Conservation (phyloP, 53 echinoderm and acorn worm genomes). For the Crossaster papposus region DNA sequence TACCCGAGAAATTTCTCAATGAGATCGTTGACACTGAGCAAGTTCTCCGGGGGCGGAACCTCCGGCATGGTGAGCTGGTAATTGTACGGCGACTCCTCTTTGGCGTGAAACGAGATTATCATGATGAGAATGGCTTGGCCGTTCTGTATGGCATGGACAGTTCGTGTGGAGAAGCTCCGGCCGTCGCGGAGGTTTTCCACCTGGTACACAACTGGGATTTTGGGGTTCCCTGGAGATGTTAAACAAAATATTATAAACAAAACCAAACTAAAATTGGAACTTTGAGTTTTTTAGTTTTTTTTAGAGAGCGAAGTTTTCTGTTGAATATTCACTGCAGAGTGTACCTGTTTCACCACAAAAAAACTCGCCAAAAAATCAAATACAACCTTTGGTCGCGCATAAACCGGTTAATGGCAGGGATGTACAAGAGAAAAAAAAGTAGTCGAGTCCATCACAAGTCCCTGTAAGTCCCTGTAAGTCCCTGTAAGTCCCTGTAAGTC, state of each 20-base stretch:
- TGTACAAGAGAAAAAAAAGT: too few species aligned
- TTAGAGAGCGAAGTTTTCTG: too few species aligned
- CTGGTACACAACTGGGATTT: conserved; percentile 79
- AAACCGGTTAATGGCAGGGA: too few species aligned
- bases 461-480: too few species aligned
- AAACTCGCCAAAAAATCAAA: too few species aligned
- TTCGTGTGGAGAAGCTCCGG: conserved; percentile 77
- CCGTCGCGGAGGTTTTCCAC: conserved; percentile 89
- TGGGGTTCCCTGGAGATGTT: conserved; percentile 67
- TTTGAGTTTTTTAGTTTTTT: too few species aligned
- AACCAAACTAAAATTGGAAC: too few species aligned
- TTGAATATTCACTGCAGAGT: too few species aligned
- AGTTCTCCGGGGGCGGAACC: conserved; percentile 81
- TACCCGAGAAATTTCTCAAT: conserved; percentile 71
- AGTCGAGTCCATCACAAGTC: too few species aligned
- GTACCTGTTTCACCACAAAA: too few species aligned
- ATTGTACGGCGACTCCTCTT: conserved; percentile 80
- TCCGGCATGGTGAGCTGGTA: conserved; percentile 85
- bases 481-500: too few species aligned
- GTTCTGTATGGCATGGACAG: conserved; percentile 80
- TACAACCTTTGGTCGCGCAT: too few species aligned
- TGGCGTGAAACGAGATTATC: conserved; percentile 86
- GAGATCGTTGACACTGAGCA: conserved; percentile 67
- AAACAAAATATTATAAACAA: not conserved
- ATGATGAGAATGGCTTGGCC: conserved; percentile 84